Percentiles rank a stretch among this genome's conserved stretches.
Evolutionary conservation across 2,113 vertebrate genomes (phyloP).

Genomic region (Prietella phreatophila): DNA sequence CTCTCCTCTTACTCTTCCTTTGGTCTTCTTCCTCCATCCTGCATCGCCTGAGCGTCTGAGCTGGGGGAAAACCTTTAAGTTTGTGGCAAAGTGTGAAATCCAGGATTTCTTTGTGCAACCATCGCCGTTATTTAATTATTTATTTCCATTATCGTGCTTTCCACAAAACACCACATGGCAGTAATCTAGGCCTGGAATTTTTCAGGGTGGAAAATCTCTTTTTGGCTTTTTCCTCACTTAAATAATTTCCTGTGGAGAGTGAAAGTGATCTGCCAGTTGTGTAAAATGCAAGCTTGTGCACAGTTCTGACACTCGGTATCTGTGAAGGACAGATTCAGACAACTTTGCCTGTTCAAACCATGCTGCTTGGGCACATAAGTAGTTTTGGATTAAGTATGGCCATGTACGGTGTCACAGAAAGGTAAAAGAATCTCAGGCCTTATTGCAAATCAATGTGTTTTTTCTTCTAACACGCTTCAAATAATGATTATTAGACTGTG

Average conservation of each 20-base stretch:
- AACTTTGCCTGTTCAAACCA: slow-evolving; percentile 47
- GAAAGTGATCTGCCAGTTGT: slow-evolving; percentile 38
- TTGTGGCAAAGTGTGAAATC: slow-evolving; percentile 9
- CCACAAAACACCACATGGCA: slow-evolving; percentile 58
- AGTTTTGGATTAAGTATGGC: slow-evolving; percentile 50
- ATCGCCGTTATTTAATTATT: slow-evolving; percentile 44
- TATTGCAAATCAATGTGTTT: slow-evolving; percentile 32
- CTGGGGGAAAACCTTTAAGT: slow-evolving; percentile 6
- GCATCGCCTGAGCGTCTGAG: background rate
- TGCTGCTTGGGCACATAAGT: slow-evolving; percentile 48
- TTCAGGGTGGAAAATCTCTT: slow-evolving; percentile 45
- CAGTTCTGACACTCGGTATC: slow-evolving; percentile 29
- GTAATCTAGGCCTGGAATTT: slow-evolving; percentile 54
- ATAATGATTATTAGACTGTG: slow-evolving; percentile 26
- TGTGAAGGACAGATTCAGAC: slow-evolving; percentile 44
- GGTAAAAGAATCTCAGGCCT: slow-evolving; percentile 16
- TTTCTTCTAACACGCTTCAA: slow-evolving; percentile 12
- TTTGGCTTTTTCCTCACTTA: slow-evolving; percentile 38
- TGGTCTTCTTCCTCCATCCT: background rate
- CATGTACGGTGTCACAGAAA: slow-evolving; percentile 22
- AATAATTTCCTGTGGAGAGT: slow-evolving; percentile 47
- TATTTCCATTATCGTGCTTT: slow-evolving; percentile 56
- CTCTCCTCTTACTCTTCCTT: background rate
- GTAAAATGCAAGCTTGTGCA: slow-evolving; percentile 37
- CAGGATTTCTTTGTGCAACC: slow-evolving; percentile 30